Evolutionary conservation across 23 tunicate genomes (phyloP), one percentile per base, ranked within the genome.

Genomic region (Corella eumyota): DNA sequence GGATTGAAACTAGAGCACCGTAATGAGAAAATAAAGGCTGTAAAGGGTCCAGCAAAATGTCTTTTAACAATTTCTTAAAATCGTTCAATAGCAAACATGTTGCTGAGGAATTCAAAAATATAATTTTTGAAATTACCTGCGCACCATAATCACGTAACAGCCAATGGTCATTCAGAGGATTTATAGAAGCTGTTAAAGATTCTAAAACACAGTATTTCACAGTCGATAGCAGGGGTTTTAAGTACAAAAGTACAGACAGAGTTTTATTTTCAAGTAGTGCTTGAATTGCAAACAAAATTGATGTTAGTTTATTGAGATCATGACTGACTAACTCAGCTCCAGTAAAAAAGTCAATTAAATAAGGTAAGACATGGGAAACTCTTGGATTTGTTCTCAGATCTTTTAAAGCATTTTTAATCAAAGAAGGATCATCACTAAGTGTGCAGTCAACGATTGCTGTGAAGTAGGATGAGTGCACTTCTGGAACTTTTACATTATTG

Each of bases 141-240:
- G 81, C 79, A 3, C 85, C 95, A 60, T 77, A 85, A 45, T 85
- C 85, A 28, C 95, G 58, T 4, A 85, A 50, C 23, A 61, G 33
- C 95, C 95, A 85, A 45, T 85, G 95, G 50, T 85, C 95, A 60
- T 85, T 85, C 32, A 72, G 25, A 0, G 85, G 85, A 50, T 77
- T 85, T 2, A 85, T 85, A 31, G 95, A 85, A 9, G 95, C 95
- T 22, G 95, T 74, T 6, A 77, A 60, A 3, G 95, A 79, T 60
- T 77, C 85, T 32, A 77, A 31, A 2, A 85, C 95, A 60, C 95
- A 85, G 34, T 77, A 85, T 56, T 71, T 52, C 1, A 76, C 85
- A 28, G 79, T 67, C 20, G 68, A 55, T 26, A 75, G 25, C 28
- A 85, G 32, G 2, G 85, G 79, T 48, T 64, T 76, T 15, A 76